Conservation (phyloP, 2,797 vertebrate species). For the Coendou prehensilis region DNA sequence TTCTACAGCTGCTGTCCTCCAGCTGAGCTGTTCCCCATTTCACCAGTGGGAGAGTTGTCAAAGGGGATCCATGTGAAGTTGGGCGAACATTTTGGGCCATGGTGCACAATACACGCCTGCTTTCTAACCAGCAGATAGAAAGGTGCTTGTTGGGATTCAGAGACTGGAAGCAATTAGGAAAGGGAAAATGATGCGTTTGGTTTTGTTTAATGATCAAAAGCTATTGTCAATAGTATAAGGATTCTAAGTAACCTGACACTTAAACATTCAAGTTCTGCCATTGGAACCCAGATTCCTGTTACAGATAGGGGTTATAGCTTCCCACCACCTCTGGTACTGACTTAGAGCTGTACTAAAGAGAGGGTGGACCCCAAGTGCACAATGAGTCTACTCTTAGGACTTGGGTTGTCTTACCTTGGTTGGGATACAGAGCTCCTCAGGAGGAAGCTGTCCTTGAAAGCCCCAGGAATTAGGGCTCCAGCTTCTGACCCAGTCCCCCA, state of each 20-base stretch:
- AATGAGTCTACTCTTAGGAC: not conserved
- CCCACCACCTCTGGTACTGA: not conserved
- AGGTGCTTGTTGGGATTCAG: constrained; percentile 53
- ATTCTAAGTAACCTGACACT: not conserved
- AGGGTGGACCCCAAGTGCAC: not conserved
- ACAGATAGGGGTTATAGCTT: not conserved
- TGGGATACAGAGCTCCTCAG: not conserved
- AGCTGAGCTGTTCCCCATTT: not conserved
- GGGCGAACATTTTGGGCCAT: not conserved
- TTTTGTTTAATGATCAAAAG: not conserved
- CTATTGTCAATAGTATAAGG: not conserved
- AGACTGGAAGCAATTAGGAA: not conserved
- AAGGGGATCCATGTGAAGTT: not conserved
- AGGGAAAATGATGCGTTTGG: not conserved
- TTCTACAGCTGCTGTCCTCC: not conserved
- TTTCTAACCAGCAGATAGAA: not conserved
- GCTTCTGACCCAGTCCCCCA: not conserved
- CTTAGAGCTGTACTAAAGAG: not conserved
- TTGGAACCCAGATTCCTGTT: not conserved
- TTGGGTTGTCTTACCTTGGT: not conserved
- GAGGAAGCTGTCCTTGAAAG: not conserved
- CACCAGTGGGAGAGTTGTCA: not conserved
- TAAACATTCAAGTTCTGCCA: not conserved
- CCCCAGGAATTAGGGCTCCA: not conserved
- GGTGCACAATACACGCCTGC: not conserved